Evolutionary conservation across 2,797 vertebrate species (phyloP).

Genomic region (Dendrocincla tyrannina): DNA sequence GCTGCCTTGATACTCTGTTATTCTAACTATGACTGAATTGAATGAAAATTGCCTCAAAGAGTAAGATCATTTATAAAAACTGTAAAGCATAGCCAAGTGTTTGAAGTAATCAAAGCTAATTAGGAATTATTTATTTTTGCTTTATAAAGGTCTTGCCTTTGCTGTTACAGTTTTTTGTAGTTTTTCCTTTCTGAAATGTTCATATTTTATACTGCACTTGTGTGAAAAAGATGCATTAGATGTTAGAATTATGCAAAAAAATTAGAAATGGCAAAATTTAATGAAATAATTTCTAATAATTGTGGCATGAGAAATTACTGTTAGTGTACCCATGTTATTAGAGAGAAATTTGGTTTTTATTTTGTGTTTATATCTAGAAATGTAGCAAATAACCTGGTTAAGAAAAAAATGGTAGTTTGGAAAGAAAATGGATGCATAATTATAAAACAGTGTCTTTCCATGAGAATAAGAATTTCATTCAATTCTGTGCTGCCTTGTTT

Average conservation of each 20-base stretch:
- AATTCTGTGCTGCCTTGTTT: not conserved
- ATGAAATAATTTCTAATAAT: not conserved
- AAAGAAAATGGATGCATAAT: not conserved
- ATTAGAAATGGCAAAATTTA: not conserved
- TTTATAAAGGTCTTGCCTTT: not conserved
- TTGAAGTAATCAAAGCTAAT: slow-evolving; percentile 10
- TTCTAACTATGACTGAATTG: not conserved
- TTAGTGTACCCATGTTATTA: not conserved
- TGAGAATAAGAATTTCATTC: not conserved
- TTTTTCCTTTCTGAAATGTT: not conserved
- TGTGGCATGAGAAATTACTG: not conserved
- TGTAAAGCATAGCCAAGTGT: not conserved
- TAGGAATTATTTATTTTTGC: not conserved
- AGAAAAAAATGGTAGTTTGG: not conserved
- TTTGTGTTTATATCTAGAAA: not conserved
- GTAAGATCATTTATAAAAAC: not conserved
- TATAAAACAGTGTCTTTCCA: not conserved
- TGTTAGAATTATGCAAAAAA: not conserved
- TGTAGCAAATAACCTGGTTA: not conserved
- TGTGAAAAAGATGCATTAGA: not conserved
- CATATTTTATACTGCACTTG: not conserved
- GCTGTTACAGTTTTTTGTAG: not conserved
- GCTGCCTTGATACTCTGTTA: not conserved
- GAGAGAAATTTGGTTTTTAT: not conserved
- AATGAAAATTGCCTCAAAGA: slow-evolving; percentile 18